Percentiles rank a stretch among this genome's conserved stretches.
These are phyloP conservation scores for Odontamblyopus rebecca DNA, from an alignment of 2,797 vertebrate genomes.

Conservation along the genomic window DNA sequence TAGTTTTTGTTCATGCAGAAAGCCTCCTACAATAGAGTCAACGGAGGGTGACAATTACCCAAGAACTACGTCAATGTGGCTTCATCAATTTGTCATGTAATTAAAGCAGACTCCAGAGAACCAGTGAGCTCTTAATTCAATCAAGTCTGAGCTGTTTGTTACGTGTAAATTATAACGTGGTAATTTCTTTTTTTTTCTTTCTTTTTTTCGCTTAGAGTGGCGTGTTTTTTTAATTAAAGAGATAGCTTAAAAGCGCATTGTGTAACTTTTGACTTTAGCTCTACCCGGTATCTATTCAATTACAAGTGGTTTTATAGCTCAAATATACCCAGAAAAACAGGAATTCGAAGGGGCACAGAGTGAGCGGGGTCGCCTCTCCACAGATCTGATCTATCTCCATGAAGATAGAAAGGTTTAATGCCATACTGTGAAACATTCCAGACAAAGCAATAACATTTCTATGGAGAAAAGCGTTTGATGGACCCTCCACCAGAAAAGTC, in stretches of 20 bases:
- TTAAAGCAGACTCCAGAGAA: slow-evolving; percentile 31
- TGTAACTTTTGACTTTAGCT: too few species aligned
- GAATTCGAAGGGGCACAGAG: too few species aligned
- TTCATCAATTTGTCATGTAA: slow-evolving; percentile 55
- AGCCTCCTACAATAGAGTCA: slow-evolving; percentile 43
- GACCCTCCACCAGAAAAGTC: too few species aligned
- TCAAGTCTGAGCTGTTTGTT: neutral
- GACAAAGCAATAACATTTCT: too few species aligned
- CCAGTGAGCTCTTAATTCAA: slow-evolving; percentile 24
- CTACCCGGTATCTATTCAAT: too few species aligned
- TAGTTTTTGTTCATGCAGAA: slow-evolving; percentile 55
- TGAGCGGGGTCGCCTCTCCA: too few species aligned
- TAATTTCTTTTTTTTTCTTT: neutral
- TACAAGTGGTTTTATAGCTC: too few species aligned
- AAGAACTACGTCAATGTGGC: slow-evolving; percentile 15
- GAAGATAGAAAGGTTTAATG: too few species aligned
- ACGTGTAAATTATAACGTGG: neutral
- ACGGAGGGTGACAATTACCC: slow-evolving; percentile 30
- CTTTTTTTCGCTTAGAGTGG: neutral
- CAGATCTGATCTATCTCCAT: too few species aligned
- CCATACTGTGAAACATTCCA: too few species aligned
- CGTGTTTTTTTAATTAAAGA: neutral
- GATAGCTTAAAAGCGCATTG: neutral
- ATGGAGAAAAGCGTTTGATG: too few species aligned
- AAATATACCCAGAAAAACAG: too few species aligned